Evolutionary conservation across 2,113 vertebrate genomes (phyloP), one percentile per base, ranked within the genome.

Genomic region (Heptranchias perlo): DNA sequence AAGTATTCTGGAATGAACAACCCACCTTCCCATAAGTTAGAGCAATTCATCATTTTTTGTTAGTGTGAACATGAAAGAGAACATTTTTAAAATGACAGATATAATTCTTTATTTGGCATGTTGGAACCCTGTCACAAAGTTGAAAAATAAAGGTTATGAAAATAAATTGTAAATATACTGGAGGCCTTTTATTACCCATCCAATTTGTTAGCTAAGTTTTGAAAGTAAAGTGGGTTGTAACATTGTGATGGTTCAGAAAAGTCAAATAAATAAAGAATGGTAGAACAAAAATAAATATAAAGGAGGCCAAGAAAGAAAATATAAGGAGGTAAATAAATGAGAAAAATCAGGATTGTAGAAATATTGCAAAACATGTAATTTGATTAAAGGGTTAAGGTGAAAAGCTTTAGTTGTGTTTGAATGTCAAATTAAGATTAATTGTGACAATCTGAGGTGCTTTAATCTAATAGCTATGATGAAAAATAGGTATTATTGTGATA

Each of bases 141-240:
- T 95, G 64, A 95, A 69, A 95, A 95, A 95, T 95, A 95, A 95
- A 95, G 94, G 64, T 95, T 95, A 69, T 95, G 94, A 69, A 69
- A 95, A 69, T 52, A 31, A 69, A 31, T 73, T 65, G 39, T 67
- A 67, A 65, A 67, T 67, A 67, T 49, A 94, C 39, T 95, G 44
- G 94, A 95, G 94, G 44, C 64, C 94, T 69, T 67, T 95, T 95
- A 95, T 69, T 95, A 95, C 28, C 64, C 64, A 52, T 73, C 65
- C 65, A 69, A 95, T 73, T 73, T 95, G 47, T 25, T 14, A 67
- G n/a, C 65, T 69, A 67, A 13, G 11, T 69, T 95, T 52, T 69
- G 25, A 95, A 28, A 7, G 31, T 49, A 47, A 49, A 52, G 65
- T 69, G 65, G 94, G 65, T 31, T 73, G 10, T 35, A 13, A 31